Conservation (phyloP, 2,797 vertebrate genomes). For the Danio jaintianensis region DNA sequence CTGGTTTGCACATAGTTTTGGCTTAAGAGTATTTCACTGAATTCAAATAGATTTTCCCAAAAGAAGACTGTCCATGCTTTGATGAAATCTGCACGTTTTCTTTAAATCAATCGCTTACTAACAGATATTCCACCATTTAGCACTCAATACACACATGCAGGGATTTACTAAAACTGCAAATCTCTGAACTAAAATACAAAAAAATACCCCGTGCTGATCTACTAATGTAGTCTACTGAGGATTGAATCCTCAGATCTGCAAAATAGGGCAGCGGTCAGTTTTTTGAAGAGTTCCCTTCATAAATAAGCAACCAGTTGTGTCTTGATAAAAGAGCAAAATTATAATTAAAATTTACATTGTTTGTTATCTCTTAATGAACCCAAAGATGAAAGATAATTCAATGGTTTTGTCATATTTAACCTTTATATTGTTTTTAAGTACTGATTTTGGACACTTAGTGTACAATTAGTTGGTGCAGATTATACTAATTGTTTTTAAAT, state of each 20-base stretch:
- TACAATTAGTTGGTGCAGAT: too few species aligned
- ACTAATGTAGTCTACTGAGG: not conserved
- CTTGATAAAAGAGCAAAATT: not conserved
- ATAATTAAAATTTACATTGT: not conserved
- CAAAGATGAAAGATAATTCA: too few species aligned
- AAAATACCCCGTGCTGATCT: not conserved
- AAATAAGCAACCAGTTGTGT: not conserved
- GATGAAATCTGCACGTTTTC: not conserved
- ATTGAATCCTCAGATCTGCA: not conserved
- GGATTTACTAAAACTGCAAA: not conserved
- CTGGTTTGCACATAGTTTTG: not conserved
- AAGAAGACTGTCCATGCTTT: constrained; percentile 1
- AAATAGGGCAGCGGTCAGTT: not conserved
- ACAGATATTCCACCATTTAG: not conserved
- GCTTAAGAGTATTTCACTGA: not conserved
- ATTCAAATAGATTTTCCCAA: not conserved
- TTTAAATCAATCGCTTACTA: constrained; percentile 10
- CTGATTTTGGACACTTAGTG: too few species aligned
- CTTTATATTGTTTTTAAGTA: too few species aligned
- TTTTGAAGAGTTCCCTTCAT: not conserved
- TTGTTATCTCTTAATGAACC: too few species aligned
- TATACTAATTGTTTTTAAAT: too few species aligned
- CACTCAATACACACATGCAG: not conserved
- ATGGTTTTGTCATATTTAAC: too few species aligned
- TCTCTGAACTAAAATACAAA: not conserved